phyloP scores from a whole-genome alignment of 2,797 vertebrate genomes.

The Pantherophis alleghaniensis region DNA sequence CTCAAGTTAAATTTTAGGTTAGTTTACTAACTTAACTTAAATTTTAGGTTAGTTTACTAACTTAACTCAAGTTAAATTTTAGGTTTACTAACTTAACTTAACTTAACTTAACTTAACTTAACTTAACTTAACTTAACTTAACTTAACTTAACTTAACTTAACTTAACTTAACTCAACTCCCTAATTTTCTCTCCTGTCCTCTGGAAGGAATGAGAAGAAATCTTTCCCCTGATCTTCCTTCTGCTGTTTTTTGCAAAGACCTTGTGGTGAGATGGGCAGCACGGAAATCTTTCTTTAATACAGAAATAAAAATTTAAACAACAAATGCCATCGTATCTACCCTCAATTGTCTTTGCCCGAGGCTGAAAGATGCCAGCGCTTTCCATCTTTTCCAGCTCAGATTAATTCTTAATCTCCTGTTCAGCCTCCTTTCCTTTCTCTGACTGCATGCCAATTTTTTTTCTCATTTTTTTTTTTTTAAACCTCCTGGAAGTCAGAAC shows the following conservation, averaged over 20 bases:
- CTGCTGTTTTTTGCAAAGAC: background rate
- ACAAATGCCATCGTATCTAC: background rate
- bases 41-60: too few species aligned
- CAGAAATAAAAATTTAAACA: too few species aligned
- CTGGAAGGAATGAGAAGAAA: background rate
- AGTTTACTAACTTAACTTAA: too few species aligned
- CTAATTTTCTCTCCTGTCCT: background rate
- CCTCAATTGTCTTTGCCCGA: background rate
- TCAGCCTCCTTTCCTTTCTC: background rate
- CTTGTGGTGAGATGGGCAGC: background rate
- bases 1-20: too few species aligned
- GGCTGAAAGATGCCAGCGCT: background rate
- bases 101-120: too few species aligned
- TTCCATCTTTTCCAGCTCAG: background rate
- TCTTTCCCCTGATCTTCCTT: background rate
- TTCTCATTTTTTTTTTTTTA: background rate
- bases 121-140: background rate
- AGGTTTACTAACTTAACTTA: too few species aligned
- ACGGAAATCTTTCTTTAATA: background rate
- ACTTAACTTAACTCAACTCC: background rate
- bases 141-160: too few species aligned
- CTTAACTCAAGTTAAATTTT: too few species aligned
- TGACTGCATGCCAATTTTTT: background rate
- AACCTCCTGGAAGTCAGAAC: background rate
- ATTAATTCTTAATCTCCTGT: background rate